Evolutionary conservation across 2,888 invertebrate genomes (phyloP), one percentile per base, ranked within the genome.

Genomic region (Eristalinus aeneus): DNA sequence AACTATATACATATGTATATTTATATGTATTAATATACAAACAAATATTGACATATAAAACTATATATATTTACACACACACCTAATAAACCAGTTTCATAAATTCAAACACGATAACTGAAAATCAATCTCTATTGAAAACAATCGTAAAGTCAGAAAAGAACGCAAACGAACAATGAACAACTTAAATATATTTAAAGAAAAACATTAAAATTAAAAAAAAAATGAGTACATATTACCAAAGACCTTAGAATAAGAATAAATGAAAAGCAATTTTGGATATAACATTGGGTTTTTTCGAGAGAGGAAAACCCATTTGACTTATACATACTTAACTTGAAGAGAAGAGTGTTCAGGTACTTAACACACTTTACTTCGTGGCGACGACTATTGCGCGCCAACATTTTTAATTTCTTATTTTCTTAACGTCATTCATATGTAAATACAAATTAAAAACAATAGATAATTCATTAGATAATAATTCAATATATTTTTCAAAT

Each of bases 401-500:
- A 67, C 68, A 8, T 60, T 56, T 75, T 20, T 64, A 58, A 20
- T 80, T 54, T 71, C 67, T 73, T 73, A 73, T 81, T 76, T 81
- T 73, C 76, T 72, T 80, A 60, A 75, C 63, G 63, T 60, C 80
- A 81, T 76, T 85, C 68, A 81, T 75, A 76, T 85, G 85, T 85
- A 85, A 85, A 85, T 85, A 85, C 22, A 76, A 76, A 71, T 20
- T 11, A 64, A 69, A 71, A 72, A 72, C 76, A 84, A 85, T 85
- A 85, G 85, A 72, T 73, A 81, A 85, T 85, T 81, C 85, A 85
- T 85, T 85, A 85, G 85, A 77, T 76, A 85, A 68, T 81, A 81
- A 76, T 76, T 80, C 75, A 73, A 46, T 73, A 76, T 81, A 77
- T 85, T 85, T 85, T 85, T 81, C 81, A 85, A 39, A 68, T 73